Conservation (phyloP, 2,797 vertebrate genomes). For the Cirrhinus mrigala region DNA sequence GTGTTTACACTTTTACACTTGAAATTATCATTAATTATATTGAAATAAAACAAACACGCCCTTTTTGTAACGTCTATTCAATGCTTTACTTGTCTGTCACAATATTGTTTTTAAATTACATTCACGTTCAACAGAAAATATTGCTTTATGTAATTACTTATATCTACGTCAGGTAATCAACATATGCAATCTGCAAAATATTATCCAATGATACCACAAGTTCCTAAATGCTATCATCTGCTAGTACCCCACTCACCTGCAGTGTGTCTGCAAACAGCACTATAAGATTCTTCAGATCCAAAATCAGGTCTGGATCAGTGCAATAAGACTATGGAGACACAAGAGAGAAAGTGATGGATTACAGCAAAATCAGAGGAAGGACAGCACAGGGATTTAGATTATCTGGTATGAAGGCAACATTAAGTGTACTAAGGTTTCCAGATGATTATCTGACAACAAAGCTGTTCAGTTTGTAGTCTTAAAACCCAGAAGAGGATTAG, state of each 20-base stretch:
- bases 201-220: background rate
- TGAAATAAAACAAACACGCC: background rate
- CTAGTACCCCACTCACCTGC: slow-evolving; percentile 78
- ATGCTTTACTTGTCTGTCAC: background rate
- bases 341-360: slow-evolving; percentile 23
- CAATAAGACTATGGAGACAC: slow-evolving; percentile 88
- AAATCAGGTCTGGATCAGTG: slow-evolving; percentile 91
- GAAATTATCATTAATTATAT: background rate
- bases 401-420: background rate
- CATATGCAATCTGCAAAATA: background rate
- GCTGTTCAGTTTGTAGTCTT: background rate
- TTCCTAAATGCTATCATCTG: background rate
- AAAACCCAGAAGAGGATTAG: background rate
- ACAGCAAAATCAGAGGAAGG: background rate
- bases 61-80: background rate
- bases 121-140: background rate
- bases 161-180: background rate
- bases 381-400: slow-evolving; percentile 3
- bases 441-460: background rate
- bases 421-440: background rate
- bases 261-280: slow-evolving; percentile 96
- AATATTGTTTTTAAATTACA: background rate
- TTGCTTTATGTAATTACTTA: background rate
- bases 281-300: slow-evolving; percentile 98
- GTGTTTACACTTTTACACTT: background rate